Percentiles rank a stretch among this genome's conserved stretches.
phyloP scores from a whole-genome alignment of 2,797 vertebrate species.

The Hapalemur alaotrensis region DNA sequence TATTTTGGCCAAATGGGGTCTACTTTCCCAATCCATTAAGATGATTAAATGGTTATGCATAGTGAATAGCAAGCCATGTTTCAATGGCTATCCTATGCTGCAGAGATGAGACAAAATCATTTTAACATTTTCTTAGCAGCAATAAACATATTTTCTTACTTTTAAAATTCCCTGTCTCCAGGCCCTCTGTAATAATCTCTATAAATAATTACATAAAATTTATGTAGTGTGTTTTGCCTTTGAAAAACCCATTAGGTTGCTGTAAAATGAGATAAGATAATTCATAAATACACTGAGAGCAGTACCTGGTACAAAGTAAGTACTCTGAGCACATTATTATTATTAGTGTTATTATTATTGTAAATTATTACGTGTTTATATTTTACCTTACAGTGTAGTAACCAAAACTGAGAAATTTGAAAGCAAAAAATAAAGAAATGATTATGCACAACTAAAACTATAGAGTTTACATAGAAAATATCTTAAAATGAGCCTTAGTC shows the following conservation, averaged over 20 bases:
- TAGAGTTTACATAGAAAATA: background rate
- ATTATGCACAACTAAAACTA: background rate
- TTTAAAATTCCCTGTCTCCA: background rate
- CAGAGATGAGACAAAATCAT: background rate
- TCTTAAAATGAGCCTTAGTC: background rate
- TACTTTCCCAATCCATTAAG: background rate
- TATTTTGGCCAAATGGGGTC: background rate
- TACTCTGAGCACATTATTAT: background rate
- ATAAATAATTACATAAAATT: slow-evolving; percentile 46
- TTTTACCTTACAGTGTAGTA: background rate
- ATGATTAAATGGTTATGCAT: background rate
- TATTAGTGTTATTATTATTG: background rate
- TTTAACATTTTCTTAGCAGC: background rate
- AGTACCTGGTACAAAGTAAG: background rate
- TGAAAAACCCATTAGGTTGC: background rate
- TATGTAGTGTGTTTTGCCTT: background rate
- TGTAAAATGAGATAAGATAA: background rate
- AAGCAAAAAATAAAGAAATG: background rate
- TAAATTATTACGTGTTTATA: background rate
- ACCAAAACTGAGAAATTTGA: background rate
- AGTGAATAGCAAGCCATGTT: background rate
- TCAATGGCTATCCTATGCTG: background rate
- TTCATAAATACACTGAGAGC: background rate
- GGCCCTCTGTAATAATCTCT: background rate
- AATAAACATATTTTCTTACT: slow-evolving; percentile 9